Evolutionary conservation across 2,113 vertebrate species (phyloP).

Genomic region (Zingel zingel): DNA sequence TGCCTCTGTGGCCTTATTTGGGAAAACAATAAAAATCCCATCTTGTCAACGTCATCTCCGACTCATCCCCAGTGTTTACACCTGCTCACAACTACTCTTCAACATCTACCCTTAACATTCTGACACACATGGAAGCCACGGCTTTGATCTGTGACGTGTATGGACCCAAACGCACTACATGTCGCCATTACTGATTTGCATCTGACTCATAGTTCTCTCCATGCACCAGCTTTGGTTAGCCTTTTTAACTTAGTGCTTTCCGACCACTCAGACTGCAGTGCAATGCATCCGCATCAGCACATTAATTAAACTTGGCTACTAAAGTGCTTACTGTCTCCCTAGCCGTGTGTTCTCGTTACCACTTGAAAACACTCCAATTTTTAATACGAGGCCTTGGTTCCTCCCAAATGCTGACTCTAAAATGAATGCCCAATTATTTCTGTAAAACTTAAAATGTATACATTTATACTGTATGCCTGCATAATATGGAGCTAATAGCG

Average conservation of each 20-base stretch:
- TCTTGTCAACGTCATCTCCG: too few species aligned
- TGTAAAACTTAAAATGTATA: not conserved
- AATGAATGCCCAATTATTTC: not conserved
- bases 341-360: constrained; percentile 40
- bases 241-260: constrained; percentile 11
- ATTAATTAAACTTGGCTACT: constrained; percentile 63
- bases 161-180: not conserved
- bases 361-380: constrained; percentile 42
- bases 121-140: not conserved
- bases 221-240: constrained; percentile 12
- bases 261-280: not conserved
- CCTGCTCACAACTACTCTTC: too few species aligned
- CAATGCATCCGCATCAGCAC: not conserved
- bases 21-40: too few species aligned
- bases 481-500: not conserved
- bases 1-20: too few species aligned
- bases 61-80: too few species aligned
- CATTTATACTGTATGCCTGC: not conserved
- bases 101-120: too few species aligned
- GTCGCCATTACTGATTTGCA: not conserved
- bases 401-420: constrained; percentile 12
- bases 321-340: constrained; percentile 36
- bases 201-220: not conserved
- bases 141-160: constrained; percentile 1
- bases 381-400: constrained; percentile 23